A percentile compares a stretch with the other conserved stretches of the same genome.
phyloP scores from a whole-genome alignment of 2,113 vertebrate species.

The Sporophila hypoxantha region DNA sequence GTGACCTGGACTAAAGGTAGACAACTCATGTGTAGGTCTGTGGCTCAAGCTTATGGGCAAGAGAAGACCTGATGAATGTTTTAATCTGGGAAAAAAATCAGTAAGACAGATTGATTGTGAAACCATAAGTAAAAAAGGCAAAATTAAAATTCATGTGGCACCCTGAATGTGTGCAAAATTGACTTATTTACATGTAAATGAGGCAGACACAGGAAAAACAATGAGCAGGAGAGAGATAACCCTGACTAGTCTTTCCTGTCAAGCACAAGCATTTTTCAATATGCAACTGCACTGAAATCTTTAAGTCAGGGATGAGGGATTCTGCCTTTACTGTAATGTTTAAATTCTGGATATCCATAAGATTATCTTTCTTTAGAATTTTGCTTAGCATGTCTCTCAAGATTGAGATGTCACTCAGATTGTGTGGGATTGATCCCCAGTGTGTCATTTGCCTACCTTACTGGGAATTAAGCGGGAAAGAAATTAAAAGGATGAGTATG shows the following conservation, averaged over 20 bases:
- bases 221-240: neutral
- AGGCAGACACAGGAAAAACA: neutral
- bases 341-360: neutral
- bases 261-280: neutral
- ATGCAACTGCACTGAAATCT: neutral
- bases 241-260: neutral
- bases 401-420: neutral
- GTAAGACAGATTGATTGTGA: neutral
- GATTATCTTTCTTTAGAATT: neutral
- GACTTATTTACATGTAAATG: conserved; percentile 18
- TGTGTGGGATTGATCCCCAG: neutral
- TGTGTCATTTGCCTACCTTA: neutral
- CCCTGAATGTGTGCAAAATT: neutral
- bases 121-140: neutral
- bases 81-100: neutral
- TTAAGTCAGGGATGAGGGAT: neutral
- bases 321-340: neutral
- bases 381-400: neutral
- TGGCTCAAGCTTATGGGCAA: neutral
- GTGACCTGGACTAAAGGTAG: neutral
- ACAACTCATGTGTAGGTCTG: neutral
- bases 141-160: neutral
- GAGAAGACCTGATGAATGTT: neutral
- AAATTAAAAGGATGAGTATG: neutral
- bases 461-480: neutral